Evolutionary conservation across 2,797 vertebrate genomes (phyloP).

Genomic region (Microctenopoma steveboyesi): DNA sequence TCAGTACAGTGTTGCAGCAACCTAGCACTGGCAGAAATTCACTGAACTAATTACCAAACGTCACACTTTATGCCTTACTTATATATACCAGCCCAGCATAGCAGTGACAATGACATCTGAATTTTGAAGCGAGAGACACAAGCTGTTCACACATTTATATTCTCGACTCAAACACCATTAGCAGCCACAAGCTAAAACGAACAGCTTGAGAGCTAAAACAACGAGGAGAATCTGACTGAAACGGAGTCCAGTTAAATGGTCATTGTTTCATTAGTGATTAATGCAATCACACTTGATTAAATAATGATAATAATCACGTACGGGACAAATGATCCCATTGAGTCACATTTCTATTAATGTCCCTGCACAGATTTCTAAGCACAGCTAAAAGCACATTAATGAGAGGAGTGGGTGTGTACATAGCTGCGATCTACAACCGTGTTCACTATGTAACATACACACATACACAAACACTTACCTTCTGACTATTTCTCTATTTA

Average conservation of each 20-base stretch:
- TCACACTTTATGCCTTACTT: background rate
- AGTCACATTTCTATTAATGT: slow-evolving; percentile 54
- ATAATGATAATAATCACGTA: slow-evolving; percentile 63
- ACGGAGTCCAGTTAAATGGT: slow-evolving; percentile 41
- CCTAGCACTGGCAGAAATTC: background rate
- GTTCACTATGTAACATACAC: slow-evolving; percentile 12
- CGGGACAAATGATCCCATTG: slow-evolving; percentile 44
- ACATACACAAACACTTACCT: background rate
- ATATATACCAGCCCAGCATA: background rate
- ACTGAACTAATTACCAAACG: background rate
- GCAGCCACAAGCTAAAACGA: background rate
- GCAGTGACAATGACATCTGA: background rate
- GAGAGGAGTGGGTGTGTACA: slow-evolving; percentile 22
- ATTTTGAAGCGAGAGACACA: background rate
- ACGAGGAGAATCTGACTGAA: slow-evolving; percentile 14
- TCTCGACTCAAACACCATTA: background rate
- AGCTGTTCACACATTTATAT: background rate
- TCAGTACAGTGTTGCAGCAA: too few species aligned
- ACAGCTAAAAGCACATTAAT: slow-evolving; percentile 50
- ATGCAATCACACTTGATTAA: slow-evolving; percentile 58
- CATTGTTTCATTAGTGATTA: slow-evolving; percentile 51
- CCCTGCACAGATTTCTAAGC: slow-evolving; percentile 37
- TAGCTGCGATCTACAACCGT: slow-evolving; percentile 12
- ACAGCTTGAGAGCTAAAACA: slow-evolving; percentile 12
- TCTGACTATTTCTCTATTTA: slow-evolving; percentile 20